A percentile compares a stretch with the other conserved stretches of the same genome.
Evolutionary conservation across 1,140 invertebrate species (phyloP).

Genomic region (Bombyx mandarina): DNA sequence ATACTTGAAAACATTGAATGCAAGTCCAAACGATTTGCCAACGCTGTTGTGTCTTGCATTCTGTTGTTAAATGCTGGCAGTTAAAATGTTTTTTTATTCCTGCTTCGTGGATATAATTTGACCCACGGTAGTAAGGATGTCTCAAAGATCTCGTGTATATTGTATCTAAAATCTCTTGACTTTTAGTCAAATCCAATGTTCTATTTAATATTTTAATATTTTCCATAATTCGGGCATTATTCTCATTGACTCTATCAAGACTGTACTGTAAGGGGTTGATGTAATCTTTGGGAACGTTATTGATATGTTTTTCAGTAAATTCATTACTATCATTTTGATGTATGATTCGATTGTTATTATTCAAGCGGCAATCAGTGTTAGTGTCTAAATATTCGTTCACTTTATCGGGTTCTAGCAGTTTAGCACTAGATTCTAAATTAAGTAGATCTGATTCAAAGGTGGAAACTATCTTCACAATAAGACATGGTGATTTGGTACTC

Average conservation of each 20-base stretch:
- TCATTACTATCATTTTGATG: background rate
- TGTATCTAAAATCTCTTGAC: slow-evolving; percentile 50
- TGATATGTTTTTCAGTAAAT: background rate
- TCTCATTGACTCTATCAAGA: slow-evolving; percentile 61
- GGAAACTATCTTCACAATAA: slow-evolving; percentile 46
- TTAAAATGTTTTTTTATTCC: slow-evolving; percentile 37
- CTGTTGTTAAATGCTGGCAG: no score
- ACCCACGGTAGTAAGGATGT: slow-evolving; percentile 43
- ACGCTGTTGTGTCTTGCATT: slow-evolving; percentile 32
- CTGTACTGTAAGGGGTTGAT: slow-evolving; percentile 52
- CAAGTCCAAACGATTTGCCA: slow-evolving; percentile 67
- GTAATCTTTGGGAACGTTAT: slow-evolving; percentile 1
- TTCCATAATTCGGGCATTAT: slow-evolving; percentile 62
- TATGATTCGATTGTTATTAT: background rate
- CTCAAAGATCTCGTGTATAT: slow-evolving; percentile 27
- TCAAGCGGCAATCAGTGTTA: no score
- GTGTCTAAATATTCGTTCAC: slow-evolving; percentile 2
- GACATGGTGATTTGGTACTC: slow-evolving; percentile 36
- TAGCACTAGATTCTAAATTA: slow-evolving; percentile 45
- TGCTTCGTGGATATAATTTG: slow-evolving; percentile 60
- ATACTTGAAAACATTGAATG: slow-evolving; percentile 59
- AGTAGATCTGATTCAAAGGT: slow-evolving; percentile 33
- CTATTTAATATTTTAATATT: slow-evolving; percentile 63
- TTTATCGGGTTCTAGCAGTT: slow-evolving; percentile 19
- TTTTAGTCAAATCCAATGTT: slow-evolving; percentile 57